A percentile compares a stretch with the other conserved stretches of the same genome.
phyloP scores from a whole-genome alignment of 2,888 invertebrate species.

The Phymatocera aterrima region DNA sequence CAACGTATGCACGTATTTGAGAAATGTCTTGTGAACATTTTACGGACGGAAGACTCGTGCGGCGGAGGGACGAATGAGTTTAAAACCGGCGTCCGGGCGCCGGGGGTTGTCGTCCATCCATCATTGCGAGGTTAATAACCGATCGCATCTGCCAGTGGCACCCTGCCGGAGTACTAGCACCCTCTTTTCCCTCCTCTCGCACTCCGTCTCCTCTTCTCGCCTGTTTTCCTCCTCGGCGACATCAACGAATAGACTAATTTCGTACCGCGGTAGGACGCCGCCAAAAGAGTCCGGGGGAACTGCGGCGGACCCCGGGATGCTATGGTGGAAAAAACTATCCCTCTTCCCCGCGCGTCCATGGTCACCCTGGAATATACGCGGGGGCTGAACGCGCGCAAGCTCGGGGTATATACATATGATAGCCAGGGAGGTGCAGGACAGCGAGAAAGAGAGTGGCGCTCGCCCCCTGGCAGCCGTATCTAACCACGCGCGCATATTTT shows the following conservation, averaged over 20 bases:
- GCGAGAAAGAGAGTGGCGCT: conserved; percentile 8
- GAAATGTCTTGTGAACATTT: not conserved
- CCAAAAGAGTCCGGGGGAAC: no score
- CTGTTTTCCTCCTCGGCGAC: not conserved
- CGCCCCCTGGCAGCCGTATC: conserved; percentile 4
- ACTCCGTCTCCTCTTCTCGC: not conserved
- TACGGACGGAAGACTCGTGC: not conserved
- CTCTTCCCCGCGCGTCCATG: not conserved
- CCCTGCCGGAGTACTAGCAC: not conserved
- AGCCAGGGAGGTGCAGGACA: not conserved
- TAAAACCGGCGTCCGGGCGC: conserved; percentile 48
- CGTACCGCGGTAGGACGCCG: no score
- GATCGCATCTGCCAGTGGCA: conserved; percentile 46
- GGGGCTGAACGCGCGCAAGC: no score
- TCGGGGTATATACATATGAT: not conserved
- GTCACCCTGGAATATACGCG: not conserved
- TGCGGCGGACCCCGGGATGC: conserved; percentile 1
- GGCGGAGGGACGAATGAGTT: not conserved
- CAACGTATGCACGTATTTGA: not conserved
- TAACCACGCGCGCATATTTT: conserved; percentile 50
- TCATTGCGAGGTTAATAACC: conserved; percentile 46
- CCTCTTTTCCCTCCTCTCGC: not conserved
- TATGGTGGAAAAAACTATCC: not conserved
- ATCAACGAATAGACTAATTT: conserved; percentile 47
- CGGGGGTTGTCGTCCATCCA: conserved; percentile 42